Conservation (phyloP, 2,113 vertebrate species). For the Rhodinocichla rosea region DNA sequence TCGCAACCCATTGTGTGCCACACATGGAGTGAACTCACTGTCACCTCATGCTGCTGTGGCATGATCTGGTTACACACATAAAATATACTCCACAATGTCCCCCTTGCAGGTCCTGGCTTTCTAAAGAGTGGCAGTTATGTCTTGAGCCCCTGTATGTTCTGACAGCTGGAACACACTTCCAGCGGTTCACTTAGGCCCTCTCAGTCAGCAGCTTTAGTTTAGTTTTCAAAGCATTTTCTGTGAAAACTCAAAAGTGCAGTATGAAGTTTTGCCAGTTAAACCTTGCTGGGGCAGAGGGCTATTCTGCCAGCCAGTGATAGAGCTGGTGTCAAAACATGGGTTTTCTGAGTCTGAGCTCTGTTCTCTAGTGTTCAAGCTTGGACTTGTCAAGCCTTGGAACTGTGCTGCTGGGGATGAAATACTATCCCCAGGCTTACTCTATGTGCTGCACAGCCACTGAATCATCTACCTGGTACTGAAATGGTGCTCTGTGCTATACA, state of each 20-base stretch:
- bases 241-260: not conserved
- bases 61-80: not conserved
- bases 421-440: not conserved
- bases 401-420: not conserved
- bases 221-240: not conserved
- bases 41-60: not conserved
- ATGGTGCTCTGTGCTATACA: not conserved
- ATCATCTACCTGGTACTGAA: not conserved
- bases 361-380: not conserved
- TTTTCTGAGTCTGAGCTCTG: not conserved
- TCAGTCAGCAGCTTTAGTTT: not conserved
- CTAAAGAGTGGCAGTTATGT: not conserved
- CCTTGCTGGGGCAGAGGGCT: not conserved
- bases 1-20: not conserved
- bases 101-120: not conserved
- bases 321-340: not conserved
- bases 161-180: not conserved
- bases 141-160: not conserved
- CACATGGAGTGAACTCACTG: accelerated
- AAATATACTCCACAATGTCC: too few species aligned
- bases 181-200: not conserved
- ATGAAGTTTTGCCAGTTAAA: not conserved
- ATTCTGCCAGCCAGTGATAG: not conserved
- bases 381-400: not conserved
- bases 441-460: not conserved